These are phyloP conservation scores for Pogonomyrmex californicus DNA, from an alignment of 1,140 invertebrate genomes.

Conservation along the genomic window DNA sequence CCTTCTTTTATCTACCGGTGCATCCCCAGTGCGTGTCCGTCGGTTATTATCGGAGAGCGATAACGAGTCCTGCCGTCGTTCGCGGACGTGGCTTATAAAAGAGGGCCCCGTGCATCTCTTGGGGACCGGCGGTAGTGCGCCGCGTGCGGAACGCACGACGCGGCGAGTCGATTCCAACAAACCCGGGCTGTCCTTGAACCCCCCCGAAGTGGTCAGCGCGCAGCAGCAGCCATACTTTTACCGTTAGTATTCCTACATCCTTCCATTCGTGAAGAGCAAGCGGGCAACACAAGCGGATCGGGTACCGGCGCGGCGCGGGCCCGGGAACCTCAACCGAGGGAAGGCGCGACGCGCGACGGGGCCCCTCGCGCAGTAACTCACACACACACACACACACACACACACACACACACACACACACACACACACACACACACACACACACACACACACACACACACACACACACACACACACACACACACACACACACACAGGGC, in stretches of 20 bases:
- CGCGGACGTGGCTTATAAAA: conserved; percentile 18
- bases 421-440: too few relatives aligned
- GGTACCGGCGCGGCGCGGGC: conserved; percentile 11
- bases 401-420: too few relatives aligned
- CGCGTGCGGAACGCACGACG: conserved; percentile 39
- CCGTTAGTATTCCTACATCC: conserved; percentile 85
- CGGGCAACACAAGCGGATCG: conserved; percentile 26
- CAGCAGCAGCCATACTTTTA: conserved; percentile 82
- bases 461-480: too few relatives aligned
- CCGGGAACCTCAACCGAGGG: conserved; percentile 36
- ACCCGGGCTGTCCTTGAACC: conserved; percentile 82
- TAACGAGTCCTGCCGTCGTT: conserved; percentile 6
- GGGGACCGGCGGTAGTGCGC: conserved; percentile 30
- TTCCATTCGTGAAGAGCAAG: conserved; percentile 81
- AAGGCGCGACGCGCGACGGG: conserved; percentile 55
- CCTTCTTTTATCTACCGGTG: neutral
- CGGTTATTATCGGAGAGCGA: conserved; percentile 46
- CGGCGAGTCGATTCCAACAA: conserved; percentile 64
- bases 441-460: too few relatives aligned
- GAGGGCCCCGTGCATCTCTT: conserved; percentile 43
- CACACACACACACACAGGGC: too few relatives aligned
- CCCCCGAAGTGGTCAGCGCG: conserved; percentile 70
- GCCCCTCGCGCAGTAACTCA: conserved; percentile 69
- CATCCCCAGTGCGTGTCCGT: neutral
- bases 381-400: neutral